Evolutionary conservation across 2,888 invertebrate species (phyloP).

Genomic region (Cantharis nigra): DNA sequence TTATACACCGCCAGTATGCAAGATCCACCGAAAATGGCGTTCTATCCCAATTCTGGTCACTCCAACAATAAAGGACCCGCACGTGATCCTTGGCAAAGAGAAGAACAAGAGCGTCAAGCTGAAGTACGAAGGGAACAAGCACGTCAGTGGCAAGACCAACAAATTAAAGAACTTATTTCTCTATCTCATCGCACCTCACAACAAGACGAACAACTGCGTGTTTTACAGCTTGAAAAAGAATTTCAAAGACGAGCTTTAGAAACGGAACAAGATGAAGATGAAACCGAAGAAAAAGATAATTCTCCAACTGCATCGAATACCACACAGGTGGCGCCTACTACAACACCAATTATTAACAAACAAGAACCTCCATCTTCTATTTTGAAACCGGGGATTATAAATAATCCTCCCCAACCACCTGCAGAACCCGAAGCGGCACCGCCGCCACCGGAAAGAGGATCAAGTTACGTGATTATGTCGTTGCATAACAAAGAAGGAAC

Average conservation of each 20-base stretch:
- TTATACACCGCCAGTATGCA: constrained; percentile 73
- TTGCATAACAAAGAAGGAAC: constrained; percentile 57
- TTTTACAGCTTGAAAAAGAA: constrained; percentile 90
- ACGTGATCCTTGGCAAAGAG: constrained; percentile 90
- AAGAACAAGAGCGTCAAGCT: constrained; percentile 82
- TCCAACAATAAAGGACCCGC: constrained; percentile 65
- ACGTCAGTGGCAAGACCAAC: constrained; percentile 81
- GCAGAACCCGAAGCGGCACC: constrained; percentile 58
- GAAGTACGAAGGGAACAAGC: constrained; percentile 76
- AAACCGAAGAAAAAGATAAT: constrained; percentile 65
- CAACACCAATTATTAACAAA: constrained; percentile 49
- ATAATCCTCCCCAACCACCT: constrained; percentile 42
- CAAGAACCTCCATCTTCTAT: constrained; percentile 51
- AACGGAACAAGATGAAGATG: constrained; percentile 71
- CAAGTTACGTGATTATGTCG: constrained; percentile 85
- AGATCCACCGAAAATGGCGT: constrained; percentile 76
- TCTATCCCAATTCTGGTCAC: constrained; percentile 60
- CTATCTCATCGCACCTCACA: constrained; percentile 72
- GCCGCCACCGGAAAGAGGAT: constrained; percentile 85
- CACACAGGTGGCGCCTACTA: constrained; percentile 47
- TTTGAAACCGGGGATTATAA: constrained; percentile 53
- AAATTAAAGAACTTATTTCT: constrained; percentile 78
- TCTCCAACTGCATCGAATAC: constrained; percentile 44
- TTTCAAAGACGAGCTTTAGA: constrained; percentile 91
- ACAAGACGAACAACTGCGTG: constrained; percentile 86